A percentile compares a stretch with the other conserved stretches of the same genome.
Conservation (phyloP, 2,113 vertebrate genomes). For the Nibea coibor region DNA sequence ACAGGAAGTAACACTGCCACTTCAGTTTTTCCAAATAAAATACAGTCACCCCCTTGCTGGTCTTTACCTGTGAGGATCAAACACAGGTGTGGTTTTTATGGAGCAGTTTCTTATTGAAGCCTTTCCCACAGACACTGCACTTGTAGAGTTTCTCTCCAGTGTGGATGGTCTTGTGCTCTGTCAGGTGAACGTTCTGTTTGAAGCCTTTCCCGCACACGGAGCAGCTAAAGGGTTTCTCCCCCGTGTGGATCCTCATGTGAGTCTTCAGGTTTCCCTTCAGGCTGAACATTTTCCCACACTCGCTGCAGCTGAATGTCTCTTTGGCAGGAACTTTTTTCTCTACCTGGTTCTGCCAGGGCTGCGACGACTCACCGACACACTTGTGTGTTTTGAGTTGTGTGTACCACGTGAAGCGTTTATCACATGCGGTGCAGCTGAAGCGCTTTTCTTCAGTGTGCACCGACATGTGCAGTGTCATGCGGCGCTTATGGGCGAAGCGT, state of each 20-base stretch:
- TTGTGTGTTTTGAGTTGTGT: slow-evolving; percentile 50
- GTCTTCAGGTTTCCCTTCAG: slow-evolving; percentile 48
- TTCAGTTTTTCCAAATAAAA: too few relatives aligned
- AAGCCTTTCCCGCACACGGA: slow-evolving; percentile 23
- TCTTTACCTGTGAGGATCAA: background rate
- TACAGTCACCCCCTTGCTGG: too few relatives aligned
- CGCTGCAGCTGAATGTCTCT: slow-evolving; percentile 29
- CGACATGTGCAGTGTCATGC: slow-evolving; percentile 53
- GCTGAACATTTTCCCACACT: slow-evolving; percentile 27
- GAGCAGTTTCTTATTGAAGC: slow-evolving; percentile 43
- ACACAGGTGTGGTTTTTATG: slow-evolving; percentile 34
- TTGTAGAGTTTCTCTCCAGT: slow-evolving; percentile 40
- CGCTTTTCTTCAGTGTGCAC: slow-evolving; percentile 53
- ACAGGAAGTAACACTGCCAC: too few relatives aligned
- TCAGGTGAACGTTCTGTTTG: background rate
- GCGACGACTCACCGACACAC: slow-evolving; percentile 7
- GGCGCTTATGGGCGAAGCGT: slow-evolving; percentile 41
- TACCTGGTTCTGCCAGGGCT: background rate
- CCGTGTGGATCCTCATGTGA: slow-evolving; percentile 54
- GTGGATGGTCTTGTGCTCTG: slow-evolving; percentile 36
- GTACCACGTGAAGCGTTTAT: slow-evolving; percentile 46
- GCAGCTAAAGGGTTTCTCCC: slow-evolving; percentile 48
- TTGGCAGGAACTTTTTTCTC: slow-evolving; percentile 3
- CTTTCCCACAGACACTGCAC: background rate
- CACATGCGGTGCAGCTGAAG: slow-evolving; percentile 37